Conservation (phyloP, 1,140 invertebrate species). For the Bemisia tabaci region DNA sequence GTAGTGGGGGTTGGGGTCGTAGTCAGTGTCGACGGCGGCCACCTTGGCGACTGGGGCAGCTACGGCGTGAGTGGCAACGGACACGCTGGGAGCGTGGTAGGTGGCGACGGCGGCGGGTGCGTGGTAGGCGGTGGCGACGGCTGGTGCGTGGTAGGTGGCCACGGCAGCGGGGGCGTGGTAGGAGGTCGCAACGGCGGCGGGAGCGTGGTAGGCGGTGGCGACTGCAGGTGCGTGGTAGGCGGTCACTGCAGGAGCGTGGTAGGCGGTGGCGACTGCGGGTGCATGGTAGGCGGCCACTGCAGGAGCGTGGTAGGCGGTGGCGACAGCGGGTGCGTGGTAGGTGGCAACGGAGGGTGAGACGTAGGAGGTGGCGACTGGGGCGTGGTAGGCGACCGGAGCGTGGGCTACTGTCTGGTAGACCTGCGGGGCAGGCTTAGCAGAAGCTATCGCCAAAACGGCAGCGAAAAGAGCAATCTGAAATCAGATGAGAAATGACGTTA, state of each 20-base stretch:
- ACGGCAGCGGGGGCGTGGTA: background rate
- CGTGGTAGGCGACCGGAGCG: background rate
- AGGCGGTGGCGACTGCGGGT: too few relatives aligned
- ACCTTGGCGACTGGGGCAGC: background rate
- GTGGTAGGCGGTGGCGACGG: background rate
- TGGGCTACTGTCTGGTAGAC: background rate
- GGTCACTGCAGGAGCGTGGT: too few relatives aligned
- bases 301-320: too few relatives aligned
- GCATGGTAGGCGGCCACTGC: too few relatives aligned
- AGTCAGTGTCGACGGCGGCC: background rate
- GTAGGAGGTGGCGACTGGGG: background rate
- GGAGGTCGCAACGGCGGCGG: background rate
- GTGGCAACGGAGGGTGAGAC: background rate
- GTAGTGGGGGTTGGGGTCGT: conserved; percentile 27
- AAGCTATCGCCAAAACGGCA: background rate
- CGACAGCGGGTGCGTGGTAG: background rate
- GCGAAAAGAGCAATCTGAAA: background rate
- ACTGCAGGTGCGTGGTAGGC: background rate
- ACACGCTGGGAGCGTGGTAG: background rate
- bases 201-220: background rate
- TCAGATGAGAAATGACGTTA: background rate
- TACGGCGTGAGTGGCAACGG: background rate
- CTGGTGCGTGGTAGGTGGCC: background rate
- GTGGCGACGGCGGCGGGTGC: background rate
- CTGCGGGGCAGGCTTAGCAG: background rate